Conservation (phyloP, 2,113 vertebrate species). For the Gorsachius goisagi region DNA sequence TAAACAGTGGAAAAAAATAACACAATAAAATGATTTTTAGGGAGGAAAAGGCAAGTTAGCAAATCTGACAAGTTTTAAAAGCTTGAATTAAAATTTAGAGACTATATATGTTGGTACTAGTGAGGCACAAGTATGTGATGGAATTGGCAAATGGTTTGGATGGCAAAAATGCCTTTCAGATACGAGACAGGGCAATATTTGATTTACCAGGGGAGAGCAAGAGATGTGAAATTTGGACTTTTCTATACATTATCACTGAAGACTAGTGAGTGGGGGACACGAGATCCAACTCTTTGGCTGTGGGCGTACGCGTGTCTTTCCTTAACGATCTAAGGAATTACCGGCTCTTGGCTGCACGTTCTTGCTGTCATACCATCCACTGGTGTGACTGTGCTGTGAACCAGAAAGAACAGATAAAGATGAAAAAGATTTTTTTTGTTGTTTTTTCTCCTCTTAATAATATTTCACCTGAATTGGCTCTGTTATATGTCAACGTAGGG, state of each 20-base stretch:
- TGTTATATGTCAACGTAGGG: fast-evolving
- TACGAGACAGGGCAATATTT: not conserved
- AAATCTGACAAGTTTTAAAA: not conserved
- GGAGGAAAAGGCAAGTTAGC: not conserved
- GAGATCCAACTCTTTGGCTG: not conserved
- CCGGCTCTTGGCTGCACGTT: not conserved
- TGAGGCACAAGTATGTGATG: not conserved
- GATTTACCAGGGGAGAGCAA: not conserved
- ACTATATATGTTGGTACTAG: not conserved
- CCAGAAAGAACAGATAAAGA: not conserved
- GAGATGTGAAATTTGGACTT: not conserved
- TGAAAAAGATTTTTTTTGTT: not conserved
- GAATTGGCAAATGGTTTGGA: not conserved
- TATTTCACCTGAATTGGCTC: not conserved
- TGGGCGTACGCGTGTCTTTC: not conserved
- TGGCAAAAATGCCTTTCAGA: not conserved
- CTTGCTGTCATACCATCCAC: not conserved
- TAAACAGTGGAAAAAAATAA: not conserved
- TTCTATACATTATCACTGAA: not conserved
- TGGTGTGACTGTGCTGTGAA: not conserved
- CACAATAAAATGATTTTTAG: not conserved
- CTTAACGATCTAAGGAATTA: not conserved
- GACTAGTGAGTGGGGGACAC: not conserved
- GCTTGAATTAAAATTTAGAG: not conserved
- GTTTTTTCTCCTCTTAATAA: not conserved